Conservation (phyloP, 2,888 invertebrate genomes). For the Neoaliturus tenellus region DNA sequence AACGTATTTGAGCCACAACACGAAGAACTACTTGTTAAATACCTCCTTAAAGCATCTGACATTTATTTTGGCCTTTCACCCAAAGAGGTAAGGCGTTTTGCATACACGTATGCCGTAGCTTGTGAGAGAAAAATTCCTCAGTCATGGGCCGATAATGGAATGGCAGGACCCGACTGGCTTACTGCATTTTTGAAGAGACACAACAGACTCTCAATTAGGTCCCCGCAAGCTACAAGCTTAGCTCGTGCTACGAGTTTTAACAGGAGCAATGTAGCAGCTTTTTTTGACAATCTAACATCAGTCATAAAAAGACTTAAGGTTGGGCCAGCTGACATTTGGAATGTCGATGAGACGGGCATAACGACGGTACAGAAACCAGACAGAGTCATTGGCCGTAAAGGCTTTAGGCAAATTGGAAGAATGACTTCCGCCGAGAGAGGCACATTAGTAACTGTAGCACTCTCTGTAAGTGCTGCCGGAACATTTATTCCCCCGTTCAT, state of each 20-base stretch:
- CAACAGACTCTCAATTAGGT: conserved; percentile 7
- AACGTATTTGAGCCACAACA: conserved; percentile 62
- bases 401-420: conserved; percentile 63
- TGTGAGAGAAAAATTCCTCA: conserved; percentile 55
- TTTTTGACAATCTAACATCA: conserved; percentile 65
- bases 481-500: conserved; percentile 64
- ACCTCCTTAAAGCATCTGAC: conserved; percentile 58
- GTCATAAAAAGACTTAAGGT: conserved; percentile 45
- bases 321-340: conserved; percentile 53
- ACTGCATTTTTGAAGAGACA: conserved; percentile 11
- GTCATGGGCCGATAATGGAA: conserved; percentile 58
- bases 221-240: conserved; percentile 49
- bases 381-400: conserved; percentile 61
- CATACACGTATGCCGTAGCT: conserved; percentile 54
- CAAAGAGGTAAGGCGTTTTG: conserved; percentile 61
- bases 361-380: conserved; percentile 56
- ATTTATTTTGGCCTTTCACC: conserved; percentile 61
- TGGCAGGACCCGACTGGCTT: conserved; percentile 56
- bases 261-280: conserved; percentile 61
- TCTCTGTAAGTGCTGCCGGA: conserved; percentile 62
- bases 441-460: conserved; percentile 60
- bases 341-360: conserved; percentile 60
- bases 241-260: conserved; percentile 54
- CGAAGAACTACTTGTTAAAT: conserved; percentile 54
- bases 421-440: conserved; percentile 66